Base-by-base conservation (phyloP, 2,888 invertebrate species). In the Campoletis raptor region DNA sequence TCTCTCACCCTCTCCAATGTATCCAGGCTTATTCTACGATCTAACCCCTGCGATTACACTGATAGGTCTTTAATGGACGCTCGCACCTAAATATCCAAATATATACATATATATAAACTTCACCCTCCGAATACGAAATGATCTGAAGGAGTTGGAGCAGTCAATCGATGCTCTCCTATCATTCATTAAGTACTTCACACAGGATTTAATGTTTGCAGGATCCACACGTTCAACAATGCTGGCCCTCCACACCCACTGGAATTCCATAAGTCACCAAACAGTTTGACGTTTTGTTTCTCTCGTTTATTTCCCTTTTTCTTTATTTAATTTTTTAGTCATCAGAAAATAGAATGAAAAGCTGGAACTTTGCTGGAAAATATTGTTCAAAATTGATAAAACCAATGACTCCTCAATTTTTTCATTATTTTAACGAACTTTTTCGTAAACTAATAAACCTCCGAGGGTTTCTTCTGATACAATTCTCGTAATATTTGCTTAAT, bases 1-100 rank as follows among this genome's bases (percentile, higher is more conserved):
- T 79, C 74, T 66, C 61, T 82, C 80, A 64, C 80, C 86, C 85
- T 78, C 87, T 74, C 70, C 83, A 42, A 64, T 81, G 84, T 87
- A 88, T 86, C 87, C 84, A 88, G 85, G 87, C 85, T 88, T 88
- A 89, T 89, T 89, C 85, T 82, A 83, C 84, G 87, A 89, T 86
- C 85, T 72, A 83, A 85, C 87, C 88, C 88, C 79, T 77, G n/a
- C 80, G 81, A 85, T 87, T 85, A 83, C 83, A 83, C 85, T 85
- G 88, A 88, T 88, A 88, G 88, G 81, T 85, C 81, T 88, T 86
- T 88, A 86, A 88, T 88, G 83, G 88, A 87, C 54, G 66, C 70
- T 69, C 76, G 57, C 76, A 76, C 72, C 76, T 54, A 15, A 40
- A 52, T 72, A 45, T 80, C 42, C 45, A 36, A 18, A 57, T 67